Base-by-base conservation (phyloP, 2,113 vertebrate genomes). In the Setophaga kirtlandii region DNA sequence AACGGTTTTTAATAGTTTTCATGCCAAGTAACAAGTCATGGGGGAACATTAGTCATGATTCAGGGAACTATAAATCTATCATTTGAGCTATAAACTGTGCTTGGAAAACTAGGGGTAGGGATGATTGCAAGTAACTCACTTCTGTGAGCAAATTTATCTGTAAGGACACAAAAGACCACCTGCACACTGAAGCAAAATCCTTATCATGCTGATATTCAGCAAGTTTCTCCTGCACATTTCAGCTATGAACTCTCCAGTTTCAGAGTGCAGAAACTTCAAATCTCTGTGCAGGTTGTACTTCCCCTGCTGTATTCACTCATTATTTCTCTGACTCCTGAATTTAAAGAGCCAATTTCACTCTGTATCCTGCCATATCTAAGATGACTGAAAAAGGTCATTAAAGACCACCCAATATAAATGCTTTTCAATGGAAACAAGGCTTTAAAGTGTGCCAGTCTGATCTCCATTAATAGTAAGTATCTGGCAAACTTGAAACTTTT, bases 21-120 rank as follows among this genome's bases (percentile, higher is more conserved):
- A 75, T 82, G 79, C 33, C 78, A 94, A 89, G 42, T 63, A 75
- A 93, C 41, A 87, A 89, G 67, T 89, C 84, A 89, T 82, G 46
- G 84, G 49, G 70, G 70, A 93, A 71, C 25, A 76, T 89, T 62
- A 94, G 77, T 83, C 87, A 94, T 58, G 58, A 91, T 33, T 60
- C 89, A 78, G 84, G 41, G 53, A 96, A 90, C 23, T 75, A 62
- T 77, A 86, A 91, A 89, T 44, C 69, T 83, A 75, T 52, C 63
- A 67, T 42, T 55, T 67, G 25, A 94, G 33, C 52, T 65, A 73
- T 12, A 85, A 87, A 79, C 20, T 69, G 33, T 35, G 35, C 52
- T 82, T 79, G 11, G 41, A 79, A 91, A 94, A 79, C 46, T 16
- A 53, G 12, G 39, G 56, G 33, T 78, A 86, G 12, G 18, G 28